Evolutionary conservation across 2,797 vertebrate species (phyloP).

Genomic region (Xerus rutilus): DNA sequence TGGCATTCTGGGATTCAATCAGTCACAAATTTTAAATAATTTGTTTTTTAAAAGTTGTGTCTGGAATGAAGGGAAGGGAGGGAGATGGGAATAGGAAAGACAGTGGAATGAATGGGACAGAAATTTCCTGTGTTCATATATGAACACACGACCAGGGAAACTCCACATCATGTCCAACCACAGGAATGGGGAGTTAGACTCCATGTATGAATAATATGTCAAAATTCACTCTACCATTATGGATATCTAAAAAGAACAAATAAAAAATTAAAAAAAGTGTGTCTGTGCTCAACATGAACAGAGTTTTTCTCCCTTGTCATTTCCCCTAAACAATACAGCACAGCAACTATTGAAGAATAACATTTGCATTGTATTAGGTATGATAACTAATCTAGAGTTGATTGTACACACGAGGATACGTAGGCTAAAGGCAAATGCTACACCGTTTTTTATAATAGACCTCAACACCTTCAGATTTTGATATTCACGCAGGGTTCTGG

Average conservation of each 20-base stretch:
- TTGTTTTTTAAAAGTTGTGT: too few species aligned
- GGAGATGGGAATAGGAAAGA: too few species aligned
- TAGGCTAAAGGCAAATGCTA: background rate
- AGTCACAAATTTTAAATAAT: background rate
- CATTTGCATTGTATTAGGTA: background rate
- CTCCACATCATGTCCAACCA: too few species aligned
- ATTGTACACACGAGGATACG: rapidly evolving
- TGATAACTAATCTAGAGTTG: background rate
- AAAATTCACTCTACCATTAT: too few species aligned
- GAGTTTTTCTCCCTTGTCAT: background rate
- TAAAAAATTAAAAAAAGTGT: too few species aligned
- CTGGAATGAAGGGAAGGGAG: too few species aligned
- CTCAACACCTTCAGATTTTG: background rate
- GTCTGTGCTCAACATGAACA: background rate
- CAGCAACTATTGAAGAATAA: background rate
- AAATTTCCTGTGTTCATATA: too few species aligned
- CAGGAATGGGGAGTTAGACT: too few species aligned
- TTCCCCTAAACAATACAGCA: background rate
- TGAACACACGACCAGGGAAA: too few species aligned
- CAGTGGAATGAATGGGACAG: too few species aligned
- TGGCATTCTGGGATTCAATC: background rate
- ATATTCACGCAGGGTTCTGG: background rate
- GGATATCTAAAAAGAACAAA: too few species aligned
- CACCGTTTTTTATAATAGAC: background rate
- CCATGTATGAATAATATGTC: too few species aligned